Base-by-base conservation (phyloP, 2,888 invertebrate genomes). In the Bellardia bayeri region DNA sequence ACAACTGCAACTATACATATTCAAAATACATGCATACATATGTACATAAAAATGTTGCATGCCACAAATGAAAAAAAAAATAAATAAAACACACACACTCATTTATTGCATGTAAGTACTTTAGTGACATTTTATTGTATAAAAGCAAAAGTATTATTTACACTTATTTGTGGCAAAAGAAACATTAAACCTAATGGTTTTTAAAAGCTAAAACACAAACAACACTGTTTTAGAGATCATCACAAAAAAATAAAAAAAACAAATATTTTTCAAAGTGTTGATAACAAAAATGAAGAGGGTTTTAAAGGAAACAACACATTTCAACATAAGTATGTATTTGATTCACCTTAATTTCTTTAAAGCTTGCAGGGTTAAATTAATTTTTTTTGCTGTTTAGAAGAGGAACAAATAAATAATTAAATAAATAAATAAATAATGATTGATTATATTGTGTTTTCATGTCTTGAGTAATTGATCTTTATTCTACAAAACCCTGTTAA, bases 181-280 rank as follows among this genome's bases (percentile, higher is more conserved):
- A 74, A 69, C 49, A 72, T 71, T 23, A 81, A 75, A 80, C 69
- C 54, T 81, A 85, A 85, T 81, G 85, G 80, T 6, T 75, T 56
- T 54, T 63, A 58, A 58, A 58, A 64, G 51, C 68, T 63, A 23
- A 56, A 56, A 56, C 8, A 13, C 69, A 66, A 54, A 37, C 51
- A 71, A 64, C 14, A 33, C 49, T 37, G 16, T 37, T 45, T 37
- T 37, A 37, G 37, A 37, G 37, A 45, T 2, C 11, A 13, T 13
- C 11, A 45, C 30, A 56, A 64, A 13, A 40, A 8, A 13, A 37
- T 11, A 37, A 30, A 33, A 30, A n/a, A 33, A 42, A 8, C 6
- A 30, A 40, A n/a, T 5, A 40, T 5, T 8, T 7, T 51, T 54
- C 23, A 13, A 63, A 63, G 61, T 81, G 51, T 42, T 54, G n/a